Conservation (phyloP, 2,113 vertebrate genomes). For the Tricholaema leucomelas region DNA sequence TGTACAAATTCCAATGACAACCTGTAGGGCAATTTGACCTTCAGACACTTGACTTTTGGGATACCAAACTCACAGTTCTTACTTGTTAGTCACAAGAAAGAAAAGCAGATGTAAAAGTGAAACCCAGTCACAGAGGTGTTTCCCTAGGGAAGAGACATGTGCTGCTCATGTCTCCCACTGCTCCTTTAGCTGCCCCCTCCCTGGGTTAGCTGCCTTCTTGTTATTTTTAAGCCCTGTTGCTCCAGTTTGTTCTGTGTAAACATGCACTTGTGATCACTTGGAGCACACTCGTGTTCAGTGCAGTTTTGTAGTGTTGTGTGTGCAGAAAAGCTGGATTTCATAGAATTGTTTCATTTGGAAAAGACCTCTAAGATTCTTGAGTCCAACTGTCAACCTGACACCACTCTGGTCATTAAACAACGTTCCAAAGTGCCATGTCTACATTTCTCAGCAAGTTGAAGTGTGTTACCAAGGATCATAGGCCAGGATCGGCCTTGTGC, state of each 20-base stretch:
- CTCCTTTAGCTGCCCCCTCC: background rate
- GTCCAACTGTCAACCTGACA: no score
- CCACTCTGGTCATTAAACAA: no score
- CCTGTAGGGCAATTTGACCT: background rate
- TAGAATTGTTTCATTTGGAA: no score
- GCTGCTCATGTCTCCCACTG: background rate
- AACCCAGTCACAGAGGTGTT: background rate
- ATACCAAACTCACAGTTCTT: background rate
- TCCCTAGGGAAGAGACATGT: background rate
- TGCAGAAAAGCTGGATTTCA: background rate
- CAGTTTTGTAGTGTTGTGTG: background rate
- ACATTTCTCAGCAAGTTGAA: background rate
- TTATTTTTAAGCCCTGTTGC: background rate
- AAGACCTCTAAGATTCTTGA: no score
- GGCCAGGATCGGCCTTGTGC: background rate
- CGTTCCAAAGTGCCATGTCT: no score
- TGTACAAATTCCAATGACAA: background rate
- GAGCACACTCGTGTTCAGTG: background rate
- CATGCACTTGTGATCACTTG: background rate
- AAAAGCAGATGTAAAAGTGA: background rate
- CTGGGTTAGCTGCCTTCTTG: background rate
- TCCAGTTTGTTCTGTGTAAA: background rate
- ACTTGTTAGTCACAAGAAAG: background rate
- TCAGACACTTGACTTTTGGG: background rate
- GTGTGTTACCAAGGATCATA: background rate